These are phyloP conservation scores for Phaenicophaeus curvirostris DNA, from an alignment of 2,797 vertebrate genomes.

Conservation along the genomic window DNA sequence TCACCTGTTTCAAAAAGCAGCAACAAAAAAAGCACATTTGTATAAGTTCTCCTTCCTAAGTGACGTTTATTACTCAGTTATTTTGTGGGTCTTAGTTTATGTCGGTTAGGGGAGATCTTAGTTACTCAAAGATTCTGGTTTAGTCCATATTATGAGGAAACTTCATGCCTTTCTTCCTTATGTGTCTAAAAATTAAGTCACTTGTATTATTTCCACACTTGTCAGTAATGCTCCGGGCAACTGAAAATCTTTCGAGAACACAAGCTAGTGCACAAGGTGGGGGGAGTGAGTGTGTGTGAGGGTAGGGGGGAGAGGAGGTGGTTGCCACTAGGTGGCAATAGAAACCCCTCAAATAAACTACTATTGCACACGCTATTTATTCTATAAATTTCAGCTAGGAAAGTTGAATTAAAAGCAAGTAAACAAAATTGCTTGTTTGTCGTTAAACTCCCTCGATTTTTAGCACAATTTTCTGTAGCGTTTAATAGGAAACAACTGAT, in stretches of 20 bases:
- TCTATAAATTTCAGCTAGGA: not conserved
- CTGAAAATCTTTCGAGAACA: not conserved
- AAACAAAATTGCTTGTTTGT: not conserved
- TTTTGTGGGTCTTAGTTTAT: not conserved
- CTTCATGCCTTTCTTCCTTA: not conserved
- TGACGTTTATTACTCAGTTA: not conserved
- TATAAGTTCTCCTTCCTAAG: not conserved
- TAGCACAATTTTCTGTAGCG: not conserved
- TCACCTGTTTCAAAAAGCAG: not conserved
- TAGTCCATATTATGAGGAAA: not conserved
- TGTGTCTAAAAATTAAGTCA: not conserved
- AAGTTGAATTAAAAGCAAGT: not conserved
- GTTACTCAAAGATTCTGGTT: not conserved
- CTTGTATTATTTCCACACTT: not conserved
- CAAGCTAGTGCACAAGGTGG: rapidly evolving
- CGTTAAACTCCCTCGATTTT: not conserved
- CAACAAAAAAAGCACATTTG: not conserved
- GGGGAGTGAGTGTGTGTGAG: not conserved
- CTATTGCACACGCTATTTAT: not conserved
- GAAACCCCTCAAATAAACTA: conserved; percentile 61
- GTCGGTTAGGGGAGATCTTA: not conserved
- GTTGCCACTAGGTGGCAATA: conserved; percentile 77
- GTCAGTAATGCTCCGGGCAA: not conserved
- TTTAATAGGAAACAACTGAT: not conserved
- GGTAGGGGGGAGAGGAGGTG: too few relatives aligned